Conservation (phyloP, 23 tunicate species). For the Oikopleura albicans region DNA sequence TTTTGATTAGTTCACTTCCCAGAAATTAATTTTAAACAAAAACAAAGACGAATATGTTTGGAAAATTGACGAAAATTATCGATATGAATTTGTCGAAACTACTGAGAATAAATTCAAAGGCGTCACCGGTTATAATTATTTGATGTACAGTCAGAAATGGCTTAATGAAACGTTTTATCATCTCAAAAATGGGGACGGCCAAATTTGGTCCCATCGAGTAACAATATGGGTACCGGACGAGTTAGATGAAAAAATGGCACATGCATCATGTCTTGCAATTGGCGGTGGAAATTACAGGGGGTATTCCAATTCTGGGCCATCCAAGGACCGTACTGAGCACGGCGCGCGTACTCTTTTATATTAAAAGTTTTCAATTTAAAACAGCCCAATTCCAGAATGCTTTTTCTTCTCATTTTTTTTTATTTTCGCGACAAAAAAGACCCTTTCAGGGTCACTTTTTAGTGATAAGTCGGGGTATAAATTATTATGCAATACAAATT, state of each 20-base stretch:
- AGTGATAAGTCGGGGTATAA: too few species aligned
- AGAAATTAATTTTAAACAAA: too few species aligned
- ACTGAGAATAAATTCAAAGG: not conserved
- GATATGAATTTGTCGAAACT: not conserved
- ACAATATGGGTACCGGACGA: constrained; percentile 1
- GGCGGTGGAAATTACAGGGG: constrained; percentile 12
- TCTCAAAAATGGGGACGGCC: not conserved
- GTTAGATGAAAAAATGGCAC: not conserved
- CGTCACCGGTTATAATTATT: not conserved
- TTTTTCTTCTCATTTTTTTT: too few species aligned
- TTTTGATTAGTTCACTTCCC: too few species aligned
- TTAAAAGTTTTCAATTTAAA: too few species aligned
- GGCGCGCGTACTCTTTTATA: too few species aligned
- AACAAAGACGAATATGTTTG: constrained; percentile 13
- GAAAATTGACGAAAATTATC: not conserved
- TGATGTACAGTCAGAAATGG: not conserved
- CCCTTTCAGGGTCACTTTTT: too few species aligned
- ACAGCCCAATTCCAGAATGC: too few species aligned
- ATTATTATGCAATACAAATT: too few species aligned
- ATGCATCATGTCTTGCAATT: not conserved
- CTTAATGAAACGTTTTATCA: not conserved
- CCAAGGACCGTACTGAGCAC: too few species aligned
- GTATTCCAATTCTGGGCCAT: too few species aligned
- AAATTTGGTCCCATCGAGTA: not conserved
- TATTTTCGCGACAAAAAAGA: too few species aligned